phyloP scores from a whole-genome alignment of 2,113 vertebrate species.

The Hemicordylus capensis region DNA sequence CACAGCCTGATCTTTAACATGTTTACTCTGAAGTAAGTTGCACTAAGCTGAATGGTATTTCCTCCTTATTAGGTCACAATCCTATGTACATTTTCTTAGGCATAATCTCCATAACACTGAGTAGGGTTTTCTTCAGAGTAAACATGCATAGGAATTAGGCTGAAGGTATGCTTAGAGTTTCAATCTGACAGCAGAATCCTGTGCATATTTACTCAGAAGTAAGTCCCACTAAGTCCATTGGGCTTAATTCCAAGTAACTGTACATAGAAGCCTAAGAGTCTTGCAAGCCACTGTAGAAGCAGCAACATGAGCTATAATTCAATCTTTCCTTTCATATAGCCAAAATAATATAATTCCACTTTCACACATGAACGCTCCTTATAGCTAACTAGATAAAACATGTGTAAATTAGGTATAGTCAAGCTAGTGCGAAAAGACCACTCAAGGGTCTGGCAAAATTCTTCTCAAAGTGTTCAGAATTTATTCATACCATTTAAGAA shows the following conservation, averaged over 20 bases:
- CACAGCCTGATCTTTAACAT: background rate
- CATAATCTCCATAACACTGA: background rate
- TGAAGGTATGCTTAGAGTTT: background rate
- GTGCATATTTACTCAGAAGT: background rate
- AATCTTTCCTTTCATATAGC: background rate
- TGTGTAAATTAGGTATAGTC: slow-evolving; percentile 1
- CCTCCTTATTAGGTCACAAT: background rate
- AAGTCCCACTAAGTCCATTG: background rate
- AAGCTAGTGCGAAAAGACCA: background rate
- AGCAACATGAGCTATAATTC: background rate
- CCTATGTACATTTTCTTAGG: background rate
- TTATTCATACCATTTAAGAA: background rate
- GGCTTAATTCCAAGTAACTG: background rate
- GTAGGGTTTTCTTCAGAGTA: background rate
- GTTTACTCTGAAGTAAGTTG: background rate
- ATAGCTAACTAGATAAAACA: background rate
- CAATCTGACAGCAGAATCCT: no score
- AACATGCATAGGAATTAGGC: no score
- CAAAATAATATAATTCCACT: background rate
- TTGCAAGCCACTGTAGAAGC: background rate
- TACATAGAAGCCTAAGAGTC: no score
- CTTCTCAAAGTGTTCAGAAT: background rate
- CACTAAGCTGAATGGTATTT: background rate
- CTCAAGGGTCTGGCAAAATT: slow-evolving; percentile 13
- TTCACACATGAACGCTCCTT: slow-evolving; percentile 13